Percentiles rank a stretch among this genome's conserved stretches.
Conservation (phyloP, 2,113 vertebrate genomes). For the Psilopogon haemacephalus region DNA sequence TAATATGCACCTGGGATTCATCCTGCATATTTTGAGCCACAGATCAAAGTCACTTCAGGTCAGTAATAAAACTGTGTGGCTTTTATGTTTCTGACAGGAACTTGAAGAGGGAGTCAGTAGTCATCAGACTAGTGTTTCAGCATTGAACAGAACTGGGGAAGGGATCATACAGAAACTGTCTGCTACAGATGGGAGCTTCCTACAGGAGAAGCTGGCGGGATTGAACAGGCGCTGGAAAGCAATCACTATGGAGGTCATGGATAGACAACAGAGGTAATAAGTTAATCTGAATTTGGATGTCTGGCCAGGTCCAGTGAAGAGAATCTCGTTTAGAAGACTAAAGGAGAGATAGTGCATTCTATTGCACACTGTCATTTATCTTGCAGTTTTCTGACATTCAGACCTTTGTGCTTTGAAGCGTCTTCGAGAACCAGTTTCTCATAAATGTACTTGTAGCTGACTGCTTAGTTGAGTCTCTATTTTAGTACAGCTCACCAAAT, state of each 20-base stretch:
- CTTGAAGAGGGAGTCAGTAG: slow-evolving; percentile 86
- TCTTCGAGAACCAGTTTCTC: not conserved
- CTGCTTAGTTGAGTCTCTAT: not conserved
- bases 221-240: slow-evolving; percentile 84
- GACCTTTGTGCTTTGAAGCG: not conserved
- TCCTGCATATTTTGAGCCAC: not conserved
- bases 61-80: not conserved
- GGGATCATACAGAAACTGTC: slow-evolving; percentile 85
- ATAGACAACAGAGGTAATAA: slow-evolving; percentile 85
- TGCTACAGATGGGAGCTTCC: slow-evolving; percentile 81
- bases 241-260: slow-evolving; percentile 74
- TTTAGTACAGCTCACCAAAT: not conserved
- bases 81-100: slow-evolving; percentile 77
- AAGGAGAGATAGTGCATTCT: not conserved
- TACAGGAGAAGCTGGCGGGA: slow-evolving; percentile 85
- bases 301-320: not conserved
- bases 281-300: not conserved
- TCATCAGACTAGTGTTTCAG: slow-evolving; percentile 79
- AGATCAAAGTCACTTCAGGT: not conserved
- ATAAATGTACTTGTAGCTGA: not conserved
- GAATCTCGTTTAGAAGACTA: not conserved
- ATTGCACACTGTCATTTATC: not conserved
- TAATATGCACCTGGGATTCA: not conserved
- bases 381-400: not conserved
- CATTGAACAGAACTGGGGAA: slow-evolving; percentile 82